These are phyloP conservation scores for Catocala fraxini DNA, from an alignment of 2,888 invertebrate genomes.

Conservation along the genomic window DNA sequence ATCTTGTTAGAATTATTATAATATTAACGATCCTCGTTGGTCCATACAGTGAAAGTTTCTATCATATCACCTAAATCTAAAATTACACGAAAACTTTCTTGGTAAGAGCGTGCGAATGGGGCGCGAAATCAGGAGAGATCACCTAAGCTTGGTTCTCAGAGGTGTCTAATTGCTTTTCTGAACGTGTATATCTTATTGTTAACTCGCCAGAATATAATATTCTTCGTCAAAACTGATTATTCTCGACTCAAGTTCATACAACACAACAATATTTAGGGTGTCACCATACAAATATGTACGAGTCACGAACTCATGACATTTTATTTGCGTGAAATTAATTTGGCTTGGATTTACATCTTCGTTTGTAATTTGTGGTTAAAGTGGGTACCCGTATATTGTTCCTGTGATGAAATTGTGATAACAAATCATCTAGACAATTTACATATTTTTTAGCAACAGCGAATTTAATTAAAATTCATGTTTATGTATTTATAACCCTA, in stretches of 20 bases:
- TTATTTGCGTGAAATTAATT: no score
- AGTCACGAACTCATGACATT: no score
- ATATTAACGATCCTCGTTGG: background rate
- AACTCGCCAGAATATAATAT: conserved; percentile 15
- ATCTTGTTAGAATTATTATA: no score
- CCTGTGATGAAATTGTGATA: no score
- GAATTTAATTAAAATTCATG: no score
- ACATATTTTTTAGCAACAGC: no score
- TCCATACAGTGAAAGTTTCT: conserved; percentile 10
- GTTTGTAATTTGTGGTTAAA: no score
- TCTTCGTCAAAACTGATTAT: conserved; percentile 16
- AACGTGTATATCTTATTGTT: conserved; percentile 10
- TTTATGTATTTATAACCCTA: no score
- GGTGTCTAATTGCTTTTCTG: conserved; percentile 17
- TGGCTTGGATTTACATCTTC: no score
- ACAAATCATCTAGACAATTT: no score
- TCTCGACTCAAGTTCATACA: conserved; percentile 7
- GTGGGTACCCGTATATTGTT: no score
- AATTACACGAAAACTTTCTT: conserved; percentile 18
- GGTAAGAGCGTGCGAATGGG: conserved; percentile 15
- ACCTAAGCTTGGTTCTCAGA: conserved; percentile 1
- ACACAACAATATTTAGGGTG: conserved; percentile 9
- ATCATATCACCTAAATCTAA: conserved; percentile 15
- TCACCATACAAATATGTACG: conserved; percentile 5
- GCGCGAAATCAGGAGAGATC: conserved; percentile 12